Evolutionary conservation across 2,113 vertebrate genomes (phyloP), one percentile per base, ranked within the genome.

Genomic region (Forbesichthys papilliferus): DNA sequence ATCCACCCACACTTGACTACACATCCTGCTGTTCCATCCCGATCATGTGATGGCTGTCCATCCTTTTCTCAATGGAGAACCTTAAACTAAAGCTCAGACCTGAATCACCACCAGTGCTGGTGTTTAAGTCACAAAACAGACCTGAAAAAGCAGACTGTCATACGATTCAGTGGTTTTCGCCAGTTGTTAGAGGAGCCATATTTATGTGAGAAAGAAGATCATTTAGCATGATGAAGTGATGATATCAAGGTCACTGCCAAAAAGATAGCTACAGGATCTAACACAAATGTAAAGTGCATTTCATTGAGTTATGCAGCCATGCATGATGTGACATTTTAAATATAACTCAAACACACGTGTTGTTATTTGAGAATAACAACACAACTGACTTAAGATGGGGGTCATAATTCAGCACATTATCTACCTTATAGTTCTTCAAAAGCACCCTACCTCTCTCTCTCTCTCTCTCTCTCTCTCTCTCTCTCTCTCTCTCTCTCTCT

Each of bases 11-110:
- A 42, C 9, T 11, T 27, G 27, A 4, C 54, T 75, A 48, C 14
- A 49, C n/a, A 67, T 20, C 3, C 42, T 58, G 61, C 55, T 7
- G 1, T 1, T 42, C 71, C 83, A 79, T 83, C 79, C 72, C 2
- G 27, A 27, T 1, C n/a, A 55, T 73, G 53, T 12, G 18, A 70
- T 61, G 65, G 55, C 64, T 67, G 57, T 69, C 46, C 46, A 18
- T 60, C 68, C 70, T 67, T 66, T 54, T 61, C 0, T 64, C 52
- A 55, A 53, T 46, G 61, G 34, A 53, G 36, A 60, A 18, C 11
- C 55, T 69, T 57, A 61, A 69, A 63, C 55, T 34, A 64, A 51
- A n/a, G n/a, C 33, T 9, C 48, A 20, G 47, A 66, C 74, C 42
- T 61, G 13, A 10, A 66, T 5, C 48, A 51, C 14, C 49, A 57